Conservation (phyloP, 1,140 invertebrate genomes). For the Octopus sinensis region DNA sequence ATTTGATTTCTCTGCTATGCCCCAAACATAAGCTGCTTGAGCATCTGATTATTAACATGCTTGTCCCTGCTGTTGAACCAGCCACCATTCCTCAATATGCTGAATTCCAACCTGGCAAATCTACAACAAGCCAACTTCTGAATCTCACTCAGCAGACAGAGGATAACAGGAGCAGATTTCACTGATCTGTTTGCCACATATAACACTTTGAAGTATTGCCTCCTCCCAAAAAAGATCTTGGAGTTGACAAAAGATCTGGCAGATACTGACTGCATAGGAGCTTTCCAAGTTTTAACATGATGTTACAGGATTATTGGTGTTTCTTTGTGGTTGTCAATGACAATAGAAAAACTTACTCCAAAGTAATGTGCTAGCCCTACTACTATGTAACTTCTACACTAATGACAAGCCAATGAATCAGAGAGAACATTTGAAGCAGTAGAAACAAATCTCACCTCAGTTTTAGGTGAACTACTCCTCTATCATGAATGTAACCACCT, state of each 20-base stretch:
- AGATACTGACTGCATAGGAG: neutral
- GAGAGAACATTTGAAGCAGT: neutral
- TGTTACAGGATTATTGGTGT: neutral
- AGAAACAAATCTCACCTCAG: neutral
- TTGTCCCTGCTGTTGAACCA: neutral
- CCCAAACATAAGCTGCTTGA: neutral
- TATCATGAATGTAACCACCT: neutral
- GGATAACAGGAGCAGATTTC: neutral
- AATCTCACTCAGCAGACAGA: neutral
- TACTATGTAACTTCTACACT: neutral
- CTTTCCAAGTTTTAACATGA: too few species aligned
- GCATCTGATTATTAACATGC: neutral
- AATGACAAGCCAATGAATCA: neutral
- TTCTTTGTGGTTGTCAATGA: neutral
- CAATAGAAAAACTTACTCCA: neutral
- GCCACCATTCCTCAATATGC: neutral
- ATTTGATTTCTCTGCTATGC: neutral
- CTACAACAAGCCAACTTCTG: neutral
- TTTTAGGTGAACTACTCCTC: neutral
- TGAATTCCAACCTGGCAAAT: neutral
- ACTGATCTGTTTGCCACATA: neutral
- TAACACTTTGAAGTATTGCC: neutral
- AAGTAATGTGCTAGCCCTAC: neutral
- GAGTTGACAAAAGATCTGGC: neutral
- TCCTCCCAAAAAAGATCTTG: neutral